Conservation (phyloP, 2,888 invertebrate genomes). For the Phalera bucephala region DNA sequence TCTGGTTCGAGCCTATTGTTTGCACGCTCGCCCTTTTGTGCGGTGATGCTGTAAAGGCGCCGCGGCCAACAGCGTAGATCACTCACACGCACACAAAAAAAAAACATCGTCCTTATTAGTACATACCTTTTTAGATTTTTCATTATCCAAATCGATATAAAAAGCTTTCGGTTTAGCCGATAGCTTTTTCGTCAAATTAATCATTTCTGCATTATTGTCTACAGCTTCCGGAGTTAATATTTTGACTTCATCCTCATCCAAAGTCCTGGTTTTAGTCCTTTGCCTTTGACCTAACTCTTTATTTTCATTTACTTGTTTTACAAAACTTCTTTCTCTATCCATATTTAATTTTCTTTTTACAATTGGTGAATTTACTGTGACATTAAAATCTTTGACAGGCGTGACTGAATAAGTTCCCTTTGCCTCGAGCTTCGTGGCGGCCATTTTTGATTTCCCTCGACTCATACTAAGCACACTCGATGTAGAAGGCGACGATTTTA, state of each 20-base stretch:
- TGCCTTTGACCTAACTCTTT: constrained; percentile 38
- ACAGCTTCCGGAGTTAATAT: constrained; percentile 52
- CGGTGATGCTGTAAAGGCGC: no score
- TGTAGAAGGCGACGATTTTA: constrained; percentile 59
- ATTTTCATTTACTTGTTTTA: constrained; percentile 8
- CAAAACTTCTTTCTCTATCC: constrained; percentile 14
- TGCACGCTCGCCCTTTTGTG: no score
- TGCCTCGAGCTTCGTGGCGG: constrained; percentile 18
- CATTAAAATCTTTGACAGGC: constrained; percentile 38
- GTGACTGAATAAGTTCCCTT: constrained; percentile 25
- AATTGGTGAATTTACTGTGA: constrained; percentile 64
- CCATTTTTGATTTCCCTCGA: constrained; percentile 24
- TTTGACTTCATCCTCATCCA: constrained; percentile 70
- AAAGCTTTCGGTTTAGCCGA: constrained; percentile 67
- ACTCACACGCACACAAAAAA: no score
- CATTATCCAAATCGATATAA: constrained; percentile 56
- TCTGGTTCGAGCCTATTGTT: no score
- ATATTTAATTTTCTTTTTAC: constrained; percentile 7
- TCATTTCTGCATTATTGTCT: constrained; percentile 67
- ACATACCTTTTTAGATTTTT: constrained; percentile 15
- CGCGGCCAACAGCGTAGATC: no score
- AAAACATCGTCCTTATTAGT: no score
- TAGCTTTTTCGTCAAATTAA: constrained; percentile 51
- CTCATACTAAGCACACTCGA: constrained; percentile 37
- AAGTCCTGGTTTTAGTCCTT: constrained; percentile 67